These are phyloP conservation scores for Serrognathus titanus DNA, from an alignment of 2,888 invertebrate species.

Conservation along the genomic window DNA sequence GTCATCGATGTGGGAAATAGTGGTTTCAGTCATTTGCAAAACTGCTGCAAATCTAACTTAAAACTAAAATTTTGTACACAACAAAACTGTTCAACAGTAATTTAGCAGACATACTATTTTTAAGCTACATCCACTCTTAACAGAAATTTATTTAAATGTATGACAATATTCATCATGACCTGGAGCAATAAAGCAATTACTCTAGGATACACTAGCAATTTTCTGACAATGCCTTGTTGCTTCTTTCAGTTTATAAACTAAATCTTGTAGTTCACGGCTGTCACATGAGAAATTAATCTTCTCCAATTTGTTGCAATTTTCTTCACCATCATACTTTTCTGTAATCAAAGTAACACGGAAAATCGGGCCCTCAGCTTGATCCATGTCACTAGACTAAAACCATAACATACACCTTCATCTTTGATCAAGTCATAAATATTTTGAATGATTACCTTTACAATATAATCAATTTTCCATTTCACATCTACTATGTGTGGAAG, in stretches of 20 bases:
- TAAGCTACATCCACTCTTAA: no score
- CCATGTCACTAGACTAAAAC: conserved; percentile 40
- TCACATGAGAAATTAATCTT: conserved; percentile 60
- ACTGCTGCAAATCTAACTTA: no score
- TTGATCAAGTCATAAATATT: no score
- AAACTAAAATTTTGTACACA: no score
- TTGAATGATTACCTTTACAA: conserved; percentile 38
- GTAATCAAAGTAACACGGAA: conserved; percentile 41
- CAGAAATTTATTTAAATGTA: no score
- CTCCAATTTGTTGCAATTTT: conserved; percentile 45
- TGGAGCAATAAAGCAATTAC: background rate
- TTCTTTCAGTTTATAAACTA: conserved; percentile 65
- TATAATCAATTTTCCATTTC: conserved; percentile 60
- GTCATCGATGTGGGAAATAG: no score
- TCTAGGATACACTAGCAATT: conserved; percentile 36
- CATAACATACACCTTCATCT: background rate
- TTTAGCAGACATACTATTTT: no score
- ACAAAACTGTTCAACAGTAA: no score
- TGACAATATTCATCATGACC: no score
- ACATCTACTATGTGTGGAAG: conserved; percentile 57
- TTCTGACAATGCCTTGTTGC: conserved; percentile 61
- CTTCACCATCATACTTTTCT: conserved; percentile 42
- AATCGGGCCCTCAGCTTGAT: conserved; percentile 41
- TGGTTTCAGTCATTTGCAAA: no score
- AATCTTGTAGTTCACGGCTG: conserved; percentile 61